A percentile compares a stretch with the other conserved stretches of the same genome.
phyloP scores from a whole-genome alignment of 2,113 vertebrate species.

The Benitochromis conjunctus region DNA sequence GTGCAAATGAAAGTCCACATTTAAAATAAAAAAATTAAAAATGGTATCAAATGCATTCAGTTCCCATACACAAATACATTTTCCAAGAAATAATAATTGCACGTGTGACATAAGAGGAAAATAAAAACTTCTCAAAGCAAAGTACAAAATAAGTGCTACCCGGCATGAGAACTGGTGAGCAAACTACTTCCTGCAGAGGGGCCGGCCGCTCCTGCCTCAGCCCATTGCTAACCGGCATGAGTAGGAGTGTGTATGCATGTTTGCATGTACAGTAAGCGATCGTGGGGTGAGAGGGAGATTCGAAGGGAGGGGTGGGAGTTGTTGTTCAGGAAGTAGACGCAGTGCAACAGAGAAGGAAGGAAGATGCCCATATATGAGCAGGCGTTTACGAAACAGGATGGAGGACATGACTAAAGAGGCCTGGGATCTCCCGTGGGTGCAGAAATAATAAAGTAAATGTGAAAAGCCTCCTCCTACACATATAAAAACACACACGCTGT shows the following conservation, averaged over 20 bases:
- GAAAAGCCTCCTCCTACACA: conserved; percentile 15
- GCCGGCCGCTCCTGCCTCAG: conserved; percentile 26
- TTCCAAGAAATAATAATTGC: neutral
- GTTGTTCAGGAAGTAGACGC: conserved; percentile 44
- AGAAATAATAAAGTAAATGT: conserved; percentile 29
- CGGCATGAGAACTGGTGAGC: conserved; percentile 24
- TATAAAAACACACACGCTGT: conserved; percentile 1
- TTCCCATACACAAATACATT: neutral
- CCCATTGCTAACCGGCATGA: conserved; percentile 9
- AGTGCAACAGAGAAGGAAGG: conserved; percentile 29
- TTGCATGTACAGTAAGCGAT: neutral
- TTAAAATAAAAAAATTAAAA: neutral
- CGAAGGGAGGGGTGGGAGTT: neutral
- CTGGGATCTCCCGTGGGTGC: conserved; percentile 17
- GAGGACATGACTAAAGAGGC: conserved; percentile 34
- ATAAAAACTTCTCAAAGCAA: neutral
- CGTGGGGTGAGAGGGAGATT: neutral
- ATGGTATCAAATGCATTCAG: neutral
- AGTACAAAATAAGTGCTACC: neutral
- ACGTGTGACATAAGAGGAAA: neutral
- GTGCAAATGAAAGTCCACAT: neutral
- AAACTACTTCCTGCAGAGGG: conserved; percentile 54
- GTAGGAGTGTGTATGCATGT: conserved; percentile 27
- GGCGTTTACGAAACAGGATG: conserved; percentile 54
- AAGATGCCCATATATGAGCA: conserved; percentile 71